Evolutionary conservation across 2,888 invertebrate species (phyloP), one percentile per base, ranked within the genome.

Genomic region (Andrena bicolor): DNA sequence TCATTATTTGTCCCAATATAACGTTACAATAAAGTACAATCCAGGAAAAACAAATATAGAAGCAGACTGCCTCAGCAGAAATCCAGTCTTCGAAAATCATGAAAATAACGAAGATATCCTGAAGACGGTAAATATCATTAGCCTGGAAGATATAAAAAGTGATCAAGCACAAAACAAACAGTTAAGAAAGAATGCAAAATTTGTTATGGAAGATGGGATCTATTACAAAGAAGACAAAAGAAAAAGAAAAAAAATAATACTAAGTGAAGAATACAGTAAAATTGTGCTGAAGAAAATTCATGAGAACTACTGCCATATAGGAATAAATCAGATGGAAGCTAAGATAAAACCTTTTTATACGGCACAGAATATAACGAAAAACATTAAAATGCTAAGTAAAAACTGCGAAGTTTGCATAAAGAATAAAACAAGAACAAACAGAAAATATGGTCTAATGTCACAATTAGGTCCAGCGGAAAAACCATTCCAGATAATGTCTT

Each of bases 191-290:
- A 30, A 30, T 30, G 30, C 6, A 5, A 30, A 30, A 30, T 30
- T 30, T 30, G 6, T 30, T 30, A 30, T 30, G 30, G 30, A 30
- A 30, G 30, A 30, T 30, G 30, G 30, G 30, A 30, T 30, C 30
- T 30, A 30, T 6, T 30, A 30, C 30, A 30, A 30, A 30, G 28
- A 28, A 30, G 30, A 30, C 2, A 30, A 30, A 30, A 30, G 30
- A 30, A 30, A 30, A 6, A 30, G 6, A 30, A 30, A 30, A 30
- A 56, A 13, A 56, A 56, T 13, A 56, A 26, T 56, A 10, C 2
- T 56, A 26, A 56, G 26, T 26, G 56, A 61, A 30, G 41, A 64
- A 23, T 64, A 41, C 5, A 48, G 64, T 64, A 64, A 64, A 64
- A 64, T 4, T 16, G 1, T 26, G 13, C 3, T 48, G 20, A 64